Evolutionary conservation across 1,140 invertebrate species (phyloP), one percentile per base, ranked within the genome.

Genomic region (Dufourea novaeangliae): DNA sequence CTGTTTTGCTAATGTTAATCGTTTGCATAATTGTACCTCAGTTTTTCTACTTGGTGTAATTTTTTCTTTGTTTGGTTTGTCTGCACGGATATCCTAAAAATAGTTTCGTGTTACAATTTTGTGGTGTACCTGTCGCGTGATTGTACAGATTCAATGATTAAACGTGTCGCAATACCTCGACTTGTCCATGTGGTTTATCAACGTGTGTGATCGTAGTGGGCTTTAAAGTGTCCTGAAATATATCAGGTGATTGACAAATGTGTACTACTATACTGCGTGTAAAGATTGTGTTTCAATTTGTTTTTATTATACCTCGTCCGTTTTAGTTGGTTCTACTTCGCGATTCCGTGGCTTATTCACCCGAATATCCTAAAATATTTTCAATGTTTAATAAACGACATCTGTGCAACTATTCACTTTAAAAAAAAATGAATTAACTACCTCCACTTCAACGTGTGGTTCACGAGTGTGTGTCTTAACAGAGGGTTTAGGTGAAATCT

Each of bases 351-450:
- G 67, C 25, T 11, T 69, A n/a, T 27, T 17, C 12, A 10, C 34
- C 67, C 67, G 57, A 22, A 69, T 41, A 37, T 61, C 59, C 59
- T 61, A 61, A 3, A 61, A 61, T 61, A 39, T 39, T 37, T 61
- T 22, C 10, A 41, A 3, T 22, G 2, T 22, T 52, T 50, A 72
- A 17, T 46, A 25, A 2, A 37, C 1, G 4, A 6, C 12, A 4
- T 27, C 10, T 29, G 14, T 6, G 8, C 12, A 10, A 67, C 10
- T 0, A 17, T 0, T 3, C 1, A 66, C 32, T 14, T 25, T 6
- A n/a, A 10, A 37, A 68, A 59, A 4, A 50, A 52, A 22, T 0
- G 1, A 22, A 52, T 52, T 52, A 22, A n/a, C n/a, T 52, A 52
- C 46, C 46, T 52, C 39, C 5, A 41, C 39, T 41, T 41, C 46